These are phyloP conservation scores for Pocota personata DNA, from an alignment of 2,888 invertebrate genomes.

Conservation along the genomic window DNA sequence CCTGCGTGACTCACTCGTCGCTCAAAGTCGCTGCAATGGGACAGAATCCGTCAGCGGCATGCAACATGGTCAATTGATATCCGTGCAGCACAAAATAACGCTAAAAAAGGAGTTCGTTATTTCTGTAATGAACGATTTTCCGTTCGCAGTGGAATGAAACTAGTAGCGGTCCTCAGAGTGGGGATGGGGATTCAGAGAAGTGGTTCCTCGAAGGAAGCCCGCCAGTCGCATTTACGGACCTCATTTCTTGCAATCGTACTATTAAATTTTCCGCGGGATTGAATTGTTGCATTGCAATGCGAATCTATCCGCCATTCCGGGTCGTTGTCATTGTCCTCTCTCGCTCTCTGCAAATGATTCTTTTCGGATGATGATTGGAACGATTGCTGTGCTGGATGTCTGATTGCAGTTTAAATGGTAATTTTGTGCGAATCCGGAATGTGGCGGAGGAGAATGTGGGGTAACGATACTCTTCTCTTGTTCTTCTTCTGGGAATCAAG, in stretches of 20 bases:
- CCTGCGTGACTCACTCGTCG: slow-evolving; percentile 73
- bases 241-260: slow-evolving; percentile 71
- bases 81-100: slow-evolving; percentile 73
- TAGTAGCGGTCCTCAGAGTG: not conserved
- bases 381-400: slow-evolving; percentile 26
- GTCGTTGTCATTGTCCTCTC: slow-evolving; percentile 46
- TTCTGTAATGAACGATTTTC: slow-evolving; percentile 73
- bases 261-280: slow-evolving; percentile 72
- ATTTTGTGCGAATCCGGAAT: slow-evolving; percentile 70
- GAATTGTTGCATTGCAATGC: slow-evolving; percentile 68
- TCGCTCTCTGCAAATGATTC: slow-evolving; percentile 25
- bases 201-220: slow-evolving; percentile 8
- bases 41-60: slow-evolving; percentile 73
- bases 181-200: not conserved
- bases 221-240: slow-evolving; percentile 60
- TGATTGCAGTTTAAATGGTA: slow-evolving; percentile 74
- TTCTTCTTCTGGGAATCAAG: slow-evolving; percentile 51
- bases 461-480: slow-evolving; percentile 16
- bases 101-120: slow-evolving; percentile 74
- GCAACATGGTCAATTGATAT: slow-evolving; percentile 72
- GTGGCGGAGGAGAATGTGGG: slow-evolving; percentile 15
- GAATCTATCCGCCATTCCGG: slow-evolving; percentile 56
- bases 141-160: slow-evolving; percentile 30
- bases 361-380: slow-evolving; percentile 38
- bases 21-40: slow-evolving; percentile 71